Evolutionary conservation across 2,797 vertebrate species (phyloP).

Genomic region (Graptemys geographica): DNA sequence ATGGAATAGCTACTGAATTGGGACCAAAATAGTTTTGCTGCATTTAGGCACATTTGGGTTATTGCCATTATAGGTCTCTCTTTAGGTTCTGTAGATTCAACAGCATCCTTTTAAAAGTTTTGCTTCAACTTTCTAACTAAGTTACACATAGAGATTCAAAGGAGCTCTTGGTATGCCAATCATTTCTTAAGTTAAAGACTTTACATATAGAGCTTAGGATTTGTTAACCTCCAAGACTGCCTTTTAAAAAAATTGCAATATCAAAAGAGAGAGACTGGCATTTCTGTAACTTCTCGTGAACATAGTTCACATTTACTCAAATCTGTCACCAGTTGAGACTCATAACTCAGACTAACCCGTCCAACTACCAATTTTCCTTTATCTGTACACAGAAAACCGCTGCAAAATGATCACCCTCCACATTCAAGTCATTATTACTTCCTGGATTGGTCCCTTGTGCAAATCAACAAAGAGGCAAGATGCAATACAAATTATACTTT

Average conservation of each 20-base stretch:
- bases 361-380: conserved; percentile 73
- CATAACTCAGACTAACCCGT: conserved; percentile 59
- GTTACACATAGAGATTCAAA: background rate
- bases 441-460: conserved; percentile 9
- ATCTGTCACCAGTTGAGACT: conserved; percentile 75
- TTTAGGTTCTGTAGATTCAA: background rate
- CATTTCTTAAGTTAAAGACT: conserved; percentile 30
- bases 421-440: conserved; percentile 50
- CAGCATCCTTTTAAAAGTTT: background rate
- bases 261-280: background rate
- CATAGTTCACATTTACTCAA: conserved; percentile 73
- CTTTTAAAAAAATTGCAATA: background rate
- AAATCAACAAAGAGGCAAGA: conserved; percentile 49
- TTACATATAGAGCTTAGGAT: background rate
- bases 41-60: background rate
- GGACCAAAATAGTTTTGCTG: background rate
- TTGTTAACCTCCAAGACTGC: background rate
- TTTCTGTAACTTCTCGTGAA: conserved; percentile 39
- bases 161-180: background rate
- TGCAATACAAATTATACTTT: conserved; percentile 68
- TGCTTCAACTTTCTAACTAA: background rate
- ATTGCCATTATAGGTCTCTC: background rate
- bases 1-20: background rate
- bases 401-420: conserved; percentile 45
- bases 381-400: background rate